Evolutionary conservation across 2,113 vertebrate genomes (phyloP), one percentile per base, ranked within the genome.

Genomic region (Clarias macrocephalus): DNA sequence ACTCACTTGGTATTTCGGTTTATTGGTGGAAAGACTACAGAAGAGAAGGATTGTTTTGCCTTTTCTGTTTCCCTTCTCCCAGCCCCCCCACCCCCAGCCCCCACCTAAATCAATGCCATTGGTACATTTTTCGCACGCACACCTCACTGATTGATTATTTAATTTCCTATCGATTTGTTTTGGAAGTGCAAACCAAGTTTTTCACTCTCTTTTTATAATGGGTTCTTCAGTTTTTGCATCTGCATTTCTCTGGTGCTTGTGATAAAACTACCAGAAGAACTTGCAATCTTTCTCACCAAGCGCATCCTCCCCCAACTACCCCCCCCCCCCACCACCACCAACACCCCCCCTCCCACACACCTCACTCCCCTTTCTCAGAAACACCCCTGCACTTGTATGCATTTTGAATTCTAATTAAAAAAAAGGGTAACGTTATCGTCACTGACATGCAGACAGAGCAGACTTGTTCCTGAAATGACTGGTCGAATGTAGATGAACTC

Each of bases 401-500:
- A 63, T 48, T 73, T 83, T 60, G 63, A 84, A 63, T 33, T 66
- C 82, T 84, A 56, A 80, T 85, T 75, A 88, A 84, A 19, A 57
- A 23, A 13, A 3, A 7, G 9, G 18, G 28, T 66, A 42, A 82
- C 4, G 23, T 11, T 72, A 9, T 76, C 37, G 33, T 68, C 72
- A 30, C 88, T 76, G 52, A 66, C 85, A n/a, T 88, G 76, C 70
- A 63, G 54, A 84, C 77, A n/a, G 52, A 83, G 66, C 52, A 85
- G 57, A 54, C 23, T 5, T 83, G 63, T 85, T 82, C 82, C 72
- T 85, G 77, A 80, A 88, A 88, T 84, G 89, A 90, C 85, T 86
- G 80, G 73, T 80, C 80, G 90, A 91, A 91, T 91, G 89, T 91
- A 88, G 77, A 88, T 5, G 1, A 73, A 42, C 57, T 62, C 79